Evolutionary conservation across 2,797 vertebrate genomes (phyloP), one percentile per base, ranked within the genome.

Genomic region (Gymnoscopelus braueri): DNA sequence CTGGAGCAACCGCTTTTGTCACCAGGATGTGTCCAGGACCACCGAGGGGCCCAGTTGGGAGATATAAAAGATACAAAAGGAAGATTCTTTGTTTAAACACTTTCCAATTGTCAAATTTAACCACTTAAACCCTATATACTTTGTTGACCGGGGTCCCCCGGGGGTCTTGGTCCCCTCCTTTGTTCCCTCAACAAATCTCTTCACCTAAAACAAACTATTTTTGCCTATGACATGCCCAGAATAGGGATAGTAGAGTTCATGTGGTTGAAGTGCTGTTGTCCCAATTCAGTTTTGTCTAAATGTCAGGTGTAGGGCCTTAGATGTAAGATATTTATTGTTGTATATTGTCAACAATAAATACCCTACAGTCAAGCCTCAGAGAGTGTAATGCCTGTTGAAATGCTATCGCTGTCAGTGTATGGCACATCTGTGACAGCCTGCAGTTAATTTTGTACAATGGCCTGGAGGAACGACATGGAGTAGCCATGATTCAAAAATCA

Each of bases 371-470:
- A 29, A 8, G 35, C 13, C 58, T 62, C 19, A 54, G 39, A 14
- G 24, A 51, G 62, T 19, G 14, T 19, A n/a, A 23, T 65, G 32
- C 65, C 56, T 24, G n/a, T 10, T 51, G 66, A 26, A 24, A 57
- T 59, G 70, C 8, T 60, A 32, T 58, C 14, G 12, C 47, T 59
- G 13, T 14, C 2, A 67, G 51, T 35, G 48, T 53, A 44, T 44
- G 9, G 47, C 7, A 35, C 5, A 35, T 35, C 49, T 75, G 63
- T 19, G 23, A 23, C 51, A 54, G 61, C 50, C 44, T 61, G 29
- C 49, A n/a, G 51, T 62, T 79, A 60, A 55, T 69, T 32, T 67
- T 64, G 50, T 59, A 56, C 14, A 59, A 65, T 32, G 63, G 12
- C 39, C 58, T 23, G 56, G 35, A 71, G 78, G 19, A 50, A 57